Evolutionary conservation across 2,888 invertebrate genomes (phyloP), one percentile per base, ranked within the genome.

Genomic region (Caenorhabditis sp.): DNA sequence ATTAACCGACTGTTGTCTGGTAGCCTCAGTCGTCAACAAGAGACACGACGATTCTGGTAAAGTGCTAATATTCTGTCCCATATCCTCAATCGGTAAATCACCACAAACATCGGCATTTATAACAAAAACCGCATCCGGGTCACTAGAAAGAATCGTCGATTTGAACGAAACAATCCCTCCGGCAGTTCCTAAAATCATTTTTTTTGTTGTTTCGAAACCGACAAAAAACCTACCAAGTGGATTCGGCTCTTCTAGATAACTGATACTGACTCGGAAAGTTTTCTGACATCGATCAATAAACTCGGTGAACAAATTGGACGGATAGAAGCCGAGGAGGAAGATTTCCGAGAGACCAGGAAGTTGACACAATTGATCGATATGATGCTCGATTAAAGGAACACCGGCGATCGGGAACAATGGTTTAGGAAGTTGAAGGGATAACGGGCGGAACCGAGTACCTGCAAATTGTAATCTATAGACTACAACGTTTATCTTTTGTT

Each of bases 91-190:
- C 0, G 96, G 95, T 88, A 99, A 96, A 89, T 99, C 95, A 0
- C 95, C 94, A 88, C 97, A 97, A 0, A 97, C 95, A 90, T 97
- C 97, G 0, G 97, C 96, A 88, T 99, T 99, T 85, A 99, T 91
- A 5, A 99, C 92, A 88, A 97, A 96, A 89, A 97, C 67, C 2
- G 77, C 76, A 54, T 78, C 73, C 2, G 84, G 80, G 43, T 67
- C 56, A 17, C 83, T 80, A 59, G 68, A 71, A 14, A 83, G 67
- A 20, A 86, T 65, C 57, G 96, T 95, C 89, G 97, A 97, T 36
- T 97, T 91, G 89, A 97, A 97, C 89, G 97, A 96, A 89, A 95
- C 95, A 85, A 99, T 92, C 25, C 97, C 96, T 31, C 99, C 99
- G 0, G 94, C 97, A 0, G 97, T 99, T 7, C 97, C 82, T 82